Evolutionary conservation across 2,113 vertebrate species (phyloP).

Genomic region (Oostethus manadensis): DNA sequence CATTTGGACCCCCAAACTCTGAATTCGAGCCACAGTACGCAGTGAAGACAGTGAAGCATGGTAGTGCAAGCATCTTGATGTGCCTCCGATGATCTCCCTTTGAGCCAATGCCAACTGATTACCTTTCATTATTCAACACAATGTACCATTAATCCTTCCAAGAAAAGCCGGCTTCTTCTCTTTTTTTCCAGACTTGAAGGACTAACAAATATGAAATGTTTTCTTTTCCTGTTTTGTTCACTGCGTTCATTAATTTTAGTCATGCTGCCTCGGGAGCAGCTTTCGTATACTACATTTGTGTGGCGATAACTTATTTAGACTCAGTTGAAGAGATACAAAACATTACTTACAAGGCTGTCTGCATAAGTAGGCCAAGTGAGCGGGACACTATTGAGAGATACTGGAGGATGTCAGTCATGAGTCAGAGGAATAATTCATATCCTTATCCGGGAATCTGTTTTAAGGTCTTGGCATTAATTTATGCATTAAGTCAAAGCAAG

Average conservation of each 20-base stretch:
- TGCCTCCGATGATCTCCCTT: conserved; percentile 37
- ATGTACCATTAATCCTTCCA: conserved; percentile 60
- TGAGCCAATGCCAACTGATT: conserved; percentile 52
- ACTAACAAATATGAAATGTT: conserved; percentile 61
- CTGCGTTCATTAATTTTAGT: conserved; percentile 54
- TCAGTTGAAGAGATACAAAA: conserved; percentile 60
- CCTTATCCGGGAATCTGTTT: conserved; percentile 25
- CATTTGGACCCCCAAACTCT: too few relatives aligned
- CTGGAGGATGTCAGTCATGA: conserved; percentile 48
- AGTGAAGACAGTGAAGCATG: too few relatives aligned
- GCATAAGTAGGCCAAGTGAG: conserved; percentile 59
- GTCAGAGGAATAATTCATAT: conserved; percentile 55
- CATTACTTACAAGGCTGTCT: conserved; percentile 57
- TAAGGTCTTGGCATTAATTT: conserved; percentile 29
- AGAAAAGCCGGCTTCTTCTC: conserved; percentile 31
- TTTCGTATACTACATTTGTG: conserved; percentile 42
- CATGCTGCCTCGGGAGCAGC: conserved; percentile 35
- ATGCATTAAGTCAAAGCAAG: conserved; percentile 28
- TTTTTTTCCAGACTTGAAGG: conserved; percentile 47
- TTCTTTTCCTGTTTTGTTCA: conserved; percentile 34
- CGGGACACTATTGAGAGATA: conserved; percentile 55
- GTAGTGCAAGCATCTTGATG: too few relatives aligned
- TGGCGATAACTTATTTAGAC: conserved; percentile 64
- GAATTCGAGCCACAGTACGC: too few relatives aligned
- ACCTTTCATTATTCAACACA: conserved; percentile 61